Evolutionary conservation across 2,888 invertebrate genomes (phyloP), one percentile per base, ranked within the genome.

Genomic region (Acheta domesticus): DNA sequence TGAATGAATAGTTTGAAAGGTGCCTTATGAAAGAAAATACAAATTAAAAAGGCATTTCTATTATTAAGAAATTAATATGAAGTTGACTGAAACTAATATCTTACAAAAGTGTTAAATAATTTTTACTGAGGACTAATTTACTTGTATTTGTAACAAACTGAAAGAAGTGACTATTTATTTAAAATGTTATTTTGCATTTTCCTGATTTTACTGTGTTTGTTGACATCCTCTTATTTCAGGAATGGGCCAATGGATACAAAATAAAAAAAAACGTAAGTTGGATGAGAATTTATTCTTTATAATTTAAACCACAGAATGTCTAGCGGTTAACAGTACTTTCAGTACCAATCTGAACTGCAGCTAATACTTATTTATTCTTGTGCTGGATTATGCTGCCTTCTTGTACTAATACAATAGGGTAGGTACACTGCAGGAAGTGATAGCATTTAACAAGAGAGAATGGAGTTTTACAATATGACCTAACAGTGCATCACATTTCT

Each of bases 291-390:
- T 19, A 62, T 62, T 19, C 5, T 62, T 14, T 62, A 19, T 62
- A 19, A 62, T 62, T 62, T 14, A 62, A 62, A 62, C 62, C 62
- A 62, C 62, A 36, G 36, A 36, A 36, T 36, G 36, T 36, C 36
- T 62, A 62, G 62, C 62, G 14, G 62, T 19, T 62, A 19, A n/a
- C 62, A 19, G 62, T 62, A 62, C 62, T 62, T 14, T 16, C 8
- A n/a, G 62, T 62, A 62, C 62, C 62, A 62, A n/a, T 62, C 14
- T 62, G 62, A 36, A 62, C 62, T 62, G 62, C 62, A 62, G 62
- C 62, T 62, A 62, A 62, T 62, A 62, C n/a, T 62, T 62, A 62
- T 62, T 62, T n/a, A 62, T 62, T n/a, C 62, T 62, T 62, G 14
- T 62, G 62, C n/a, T 62, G 14, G 14, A 62, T 36, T 19, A 62